These are phyloP conservation scores for Phyllotis vaccarum DNA, from an alignment of 2,797 vertebrate species.

Conservation along the genomic window DNA sequence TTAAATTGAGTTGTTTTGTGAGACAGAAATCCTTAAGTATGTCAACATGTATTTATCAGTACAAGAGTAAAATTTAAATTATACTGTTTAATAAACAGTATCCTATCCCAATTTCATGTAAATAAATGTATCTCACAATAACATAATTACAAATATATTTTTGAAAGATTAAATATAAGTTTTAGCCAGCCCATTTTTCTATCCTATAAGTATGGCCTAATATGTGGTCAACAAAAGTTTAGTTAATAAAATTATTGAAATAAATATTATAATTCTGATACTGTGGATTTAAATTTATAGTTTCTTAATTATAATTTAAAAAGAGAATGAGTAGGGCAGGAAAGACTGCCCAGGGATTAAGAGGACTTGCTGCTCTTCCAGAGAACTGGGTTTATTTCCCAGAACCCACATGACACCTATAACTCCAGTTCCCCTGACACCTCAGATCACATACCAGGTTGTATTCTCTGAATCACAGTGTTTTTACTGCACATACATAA, in stretches of 20 bases:
- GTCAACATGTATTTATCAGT: background rate
- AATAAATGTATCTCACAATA: background rate
- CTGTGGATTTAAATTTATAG: background rate
- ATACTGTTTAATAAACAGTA: background rate
- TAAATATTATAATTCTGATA: slow-evolving; percentile 7
- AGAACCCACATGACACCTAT: no score
- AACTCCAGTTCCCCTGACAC: no score
- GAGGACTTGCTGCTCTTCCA: background rate
- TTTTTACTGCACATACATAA: no score
- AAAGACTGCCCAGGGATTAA: no score
- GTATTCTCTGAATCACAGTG: background rate
- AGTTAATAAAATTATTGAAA: background rate
- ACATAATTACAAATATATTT: background rate
- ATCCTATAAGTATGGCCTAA: background rate
- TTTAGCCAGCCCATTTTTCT: background rate
- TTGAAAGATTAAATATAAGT: background rate
- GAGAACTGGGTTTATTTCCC: no score
- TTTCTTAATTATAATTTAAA: slow-evolving; percentile 23
- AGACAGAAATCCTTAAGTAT: background rate
- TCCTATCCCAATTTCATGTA: background rate
- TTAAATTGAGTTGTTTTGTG: background rate
- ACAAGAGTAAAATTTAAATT: slow-evolving; percentile 28
- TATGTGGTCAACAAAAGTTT: background rate
- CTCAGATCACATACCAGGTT: background rate
- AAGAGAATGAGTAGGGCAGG: background rate